Evolutionary conservation across 1,140 invertebrate genomes (phyloP).

Genomic region (Doryteuthis pealeii): DNA sequence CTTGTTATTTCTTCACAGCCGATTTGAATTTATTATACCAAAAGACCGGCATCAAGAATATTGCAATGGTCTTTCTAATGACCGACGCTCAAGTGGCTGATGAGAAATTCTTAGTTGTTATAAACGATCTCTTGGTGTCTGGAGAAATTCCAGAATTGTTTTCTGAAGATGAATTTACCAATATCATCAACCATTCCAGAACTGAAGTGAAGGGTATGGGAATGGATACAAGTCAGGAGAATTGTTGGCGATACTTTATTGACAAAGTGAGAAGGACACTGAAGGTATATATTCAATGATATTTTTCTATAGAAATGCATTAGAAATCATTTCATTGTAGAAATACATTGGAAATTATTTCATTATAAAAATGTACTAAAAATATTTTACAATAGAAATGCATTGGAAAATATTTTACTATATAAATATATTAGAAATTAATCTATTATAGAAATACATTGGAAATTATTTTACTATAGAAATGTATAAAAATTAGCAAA

Average conservation of each 20-base stretch:
- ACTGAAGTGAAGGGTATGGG: conserved; percentile 80
- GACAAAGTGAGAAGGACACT: conserved; percentile 85
- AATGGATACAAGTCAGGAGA: conserved; percentile 82
- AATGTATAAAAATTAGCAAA: too few species aligned
- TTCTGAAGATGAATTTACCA: conserved; percentile 90
- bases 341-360: too few species aligned
- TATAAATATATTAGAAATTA: too few species aligned
- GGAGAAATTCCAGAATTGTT: conserved; percentile 92
- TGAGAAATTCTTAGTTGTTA: conserved; percentile 88
- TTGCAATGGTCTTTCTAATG: conserved; percentile 90
- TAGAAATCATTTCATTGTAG: too few species aligned
- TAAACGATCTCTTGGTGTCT: conserved; percentile 89
- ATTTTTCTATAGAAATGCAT: too few species aligned
- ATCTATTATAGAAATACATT: too few species aligned
- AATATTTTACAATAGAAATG: too few species aligned
- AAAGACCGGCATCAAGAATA: conserved; percentile 87
- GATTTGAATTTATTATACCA: conserved; percentile 84
- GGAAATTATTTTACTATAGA: too few species aligned
- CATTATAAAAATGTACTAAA: too few species aligned
- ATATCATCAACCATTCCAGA: conserved; percentile 80
- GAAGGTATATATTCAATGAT: conserved; percentile 63
- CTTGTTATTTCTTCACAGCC: conserved; percentile 46
- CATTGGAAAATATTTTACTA: too few species aligned
- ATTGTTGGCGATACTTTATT: conserved; percentile 93
- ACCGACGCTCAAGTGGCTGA: conserved; percentile 89